These are phyloP conservation scores for Melanotaenia maccullochi DNA, from an alignment of 2,797 vertebrate genomes.

Conservation along the genomic window DNA sequence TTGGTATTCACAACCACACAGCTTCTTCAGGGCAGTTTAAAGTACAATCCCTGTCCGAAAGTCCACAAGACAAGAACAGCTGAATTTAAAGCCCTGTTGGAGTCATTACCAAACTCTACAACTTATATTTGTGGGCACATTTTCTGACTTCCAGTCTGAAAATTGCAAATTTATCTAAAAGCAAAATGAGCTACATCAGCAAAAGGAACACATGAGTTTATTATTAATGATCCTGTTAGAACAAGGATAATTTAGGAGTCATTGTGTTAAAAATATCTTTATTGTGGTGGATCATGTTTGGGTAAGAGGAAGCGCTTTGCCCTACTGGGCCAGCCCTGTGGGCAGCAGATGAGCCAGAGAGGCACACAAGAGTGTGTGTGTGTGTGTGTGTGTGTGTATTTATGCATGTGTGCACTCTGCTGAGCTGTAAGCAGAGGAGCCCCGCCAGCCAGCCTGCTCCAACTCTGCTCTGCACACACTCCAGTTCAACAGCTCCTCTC, in stretches of 20 bases:
- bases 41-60: constrained; percentile 68
- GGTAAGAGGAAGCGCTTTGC: constrained; percentile 84
- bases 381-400: constrained; percentile 27
- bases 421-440: constrained; percentile 70
- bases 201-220: constrained; percentile 49
- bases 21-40: constrained; percentile 61
- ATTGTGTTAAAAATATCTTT: constrained; percentile 86
- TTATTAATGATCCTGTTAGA: constrained; percentile 54
- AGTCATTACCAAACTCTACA: constrained; percentile 65
- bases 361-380: constrained; percentile 24
- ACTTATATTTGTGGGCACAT: constrained; percentile 47
- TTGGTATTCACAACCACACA: constrained; percentile 47
- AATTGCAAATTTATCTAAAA: constrained; percentile 33
- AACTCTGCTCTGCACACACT: constrained; percentile 61
- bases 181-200: constrained; percentile 16
- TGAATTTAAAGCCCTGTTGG: constrained; percentile 68
- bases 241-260: constrained; percentile 67
- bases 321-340: constrained; percentile 79
- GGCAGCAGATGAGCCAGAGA: constrained; percentile 75
- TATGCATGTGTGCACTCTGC: constrained; percentile 44
- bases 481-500: constrained; percentile 63
- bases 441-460: constrained; percentile 60
- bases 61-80: constrained; percentile 75
- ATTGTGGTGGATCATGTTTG: constrained; percentile 85
- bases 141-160: constrained; percentile 52